Percentiles rank a stretch among this genome's conserved stretches.
These are phyloP conservation scores for Egretta garzetta DNA, from an alignment of 2,113 vertebrate genomes.

Conservation along the genomic window DNA sequence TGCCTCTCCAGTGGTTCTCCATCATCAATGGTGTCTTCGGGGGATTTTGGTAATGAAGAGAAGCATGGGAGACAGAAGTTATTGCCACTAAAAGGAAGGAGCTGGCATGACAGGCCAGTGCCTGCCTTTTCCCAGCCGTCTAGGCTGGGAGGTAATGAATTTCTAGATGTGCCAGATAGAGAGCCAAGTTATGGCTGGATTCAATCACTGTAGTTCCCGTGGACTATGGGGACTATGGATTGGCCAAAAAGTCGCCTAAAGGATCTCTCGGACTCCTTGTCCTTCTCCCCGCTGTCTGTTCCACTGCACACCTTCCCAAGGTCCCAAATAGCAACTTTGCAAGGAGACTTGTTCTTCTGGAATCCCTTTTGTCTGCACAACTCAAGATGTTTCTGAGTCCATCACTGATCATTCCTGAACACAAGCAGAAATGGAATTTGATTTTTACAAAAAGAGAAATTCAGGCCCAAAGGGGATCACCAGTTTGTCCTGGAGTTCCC, in stretches of 20 bases:
- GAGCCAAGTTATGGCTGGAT: neutral
- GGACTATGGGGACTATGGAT: neutral
- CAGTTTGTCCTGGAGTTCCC: neutral
- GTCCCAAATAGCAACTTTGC: neutral
- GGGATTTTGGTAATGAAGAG: constrained; percentile 45
- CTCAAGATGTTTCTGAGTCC: neutral
- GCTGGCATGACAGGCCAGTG: neutral
- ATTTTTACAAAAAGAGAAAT: neutral
- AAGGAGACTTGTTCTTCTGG: neutral
- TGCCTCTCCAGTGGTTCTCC: constrained; percentile 59
- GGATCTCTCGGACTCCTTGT: neutral
- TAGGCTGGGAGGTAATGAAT: neutral
- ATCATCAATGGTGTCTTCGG: constrained; percentile 17
- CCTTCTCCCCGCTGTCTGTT: neutral
- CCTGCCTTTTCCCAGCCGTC: neutral
- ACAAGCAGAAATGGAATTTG: neutral
- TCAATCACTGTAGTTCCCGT: fast-evolving
- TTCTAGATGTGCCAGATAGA: neutral
- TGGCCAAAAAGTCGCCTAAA: neutral
- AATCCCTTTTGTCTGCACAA: neutral
- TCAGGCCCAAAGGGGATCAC: neutral
- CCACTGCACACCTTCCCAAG: neutral
- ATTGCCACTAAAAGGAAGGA: neutral
- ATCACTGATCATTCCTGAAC: neutral
- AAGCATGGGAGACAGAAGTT: neutral